Conservation (phyloP, 2,797 vertebrate genomes). For the Aselliscus stoliczkanus region DNA sequence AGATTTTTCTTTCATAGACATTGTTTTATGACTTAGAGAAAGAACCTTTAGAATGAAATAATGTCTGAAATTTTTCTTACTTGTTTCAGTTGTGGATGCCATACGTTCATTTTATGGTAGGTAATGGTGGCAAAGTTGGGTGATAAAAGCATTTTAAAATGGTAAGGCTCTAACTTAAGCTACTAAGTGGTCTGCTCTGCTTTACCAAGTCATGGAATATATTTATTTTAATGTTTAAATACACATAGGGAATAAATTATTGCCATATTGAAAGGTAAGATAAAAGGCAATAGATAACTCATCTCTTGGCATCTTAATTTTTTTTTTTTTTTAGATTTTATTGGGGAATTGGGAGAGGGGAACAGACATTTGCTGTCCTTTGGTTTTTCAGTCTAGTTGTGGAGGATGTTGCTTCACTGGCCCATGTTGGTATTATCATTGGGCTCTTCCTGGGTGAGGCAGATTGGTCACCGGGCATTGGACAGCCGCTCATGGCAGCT, state of each 20-base stretch:
- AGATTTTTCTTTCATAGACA: constrained; percentile 14
- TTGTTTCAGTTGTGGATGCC: not conserved
- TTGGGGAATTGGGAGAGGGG: too few relatives aligned
- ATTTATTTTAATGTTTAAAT: constrained; percentile 50
- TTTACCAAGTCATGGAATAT: not conserved
- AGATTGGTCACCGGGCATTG: too few relatives aligned
- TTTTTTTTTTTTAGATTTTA: too few relatives aligned
- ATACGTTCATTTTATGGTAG: constrained; percentile 49
- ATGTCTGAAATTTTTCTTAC: constrained; percentile 30
- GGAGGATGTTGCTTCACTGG: too few relatives aligned
- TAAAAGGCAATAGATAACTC: not conserved
- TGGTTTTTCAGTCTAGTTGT: too few relatives aligned
- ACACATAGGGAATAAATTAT: not conserved
- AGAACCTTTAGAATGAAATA: constrained; percentile 39
- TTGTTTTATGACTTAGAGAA: constrained; percentile 34
- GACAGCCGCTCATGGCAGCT: too few relatives aligned
- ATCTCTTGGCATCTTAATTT: not conserved
- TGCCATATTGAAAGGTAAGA: not conserved
- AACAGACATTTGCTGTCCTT: too few relatives aligned
- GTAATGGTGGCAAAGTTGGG: not conserved
- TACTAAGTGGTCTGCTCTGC: constrained; percentile 2
- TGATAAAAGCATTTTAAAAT: constrained; percentile 36
- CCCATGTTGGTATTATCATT: too few relatives aligned
- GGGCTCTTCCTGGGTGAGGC: too few relatives aligned
- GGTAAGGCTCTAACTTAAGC: constrained; percentile 10